phyloP scores from a whole-genome alignment of 2,888 invertebrate genomes.

The Synanthedon myopaeformis region DNA sequence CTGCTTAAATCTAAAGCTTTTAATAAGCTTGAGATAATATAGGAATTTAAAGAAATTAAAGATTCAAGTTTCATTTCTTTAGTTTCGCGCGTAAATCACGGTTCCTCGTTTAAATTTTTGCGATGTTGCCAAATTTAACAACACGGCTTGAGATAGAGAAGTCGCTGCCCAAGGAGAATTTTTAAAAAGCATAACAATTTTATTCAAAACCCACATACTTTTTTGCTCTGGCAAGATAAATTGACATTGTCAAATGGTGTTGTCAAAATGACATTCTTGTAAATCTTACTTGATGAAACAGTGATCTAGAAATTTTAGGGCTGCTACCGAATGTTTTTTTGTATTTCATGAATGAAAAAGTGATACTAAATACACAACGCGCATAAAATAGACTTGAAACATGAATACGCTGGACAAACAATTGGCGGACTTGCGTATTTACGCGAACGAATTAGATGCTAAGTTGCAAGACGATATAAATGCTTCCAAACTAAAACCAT shows the following conservation, averaged over 20 bases:
- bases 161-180: too few species aligned
- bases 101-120: too few species aligned
- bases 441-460: conserved; percentile 61
- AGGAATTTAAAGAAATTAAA: too few species aligned
- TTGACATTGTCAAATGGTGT: neutral
- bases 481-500: conserved; percentile 56
- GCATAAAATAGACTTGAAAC: neutral
- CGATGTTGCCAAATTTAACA: too few species aligned
- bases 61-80: too few species aligned
- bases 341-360: neutral
- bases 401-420: conserved; percentile 64
- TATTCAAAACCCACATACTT: too few species aligned
- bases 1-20: too few species aligned
- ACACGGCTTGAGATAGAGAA: too few species aligned
- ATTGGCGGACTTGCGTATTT: conserved; percentile 57
- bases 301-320: neutral
- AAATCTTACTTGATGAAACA: neutral
- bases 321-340: neutral
- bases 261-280: neutral
- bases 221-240: too few species aligned
- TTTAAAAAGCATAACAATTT: too few species aligned
- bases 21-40: too few species aligned
- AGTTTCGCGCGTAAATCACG: too few species aligned
- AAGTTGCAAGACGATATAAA: conserved; percentile 64
- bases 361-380: neutral